Evolutionary conservation across 2,113 vertebrate genomes (phyloP), one percentile per base, ranked within the genome.

Genomic region (Psephotus haematonotus): DNA sequence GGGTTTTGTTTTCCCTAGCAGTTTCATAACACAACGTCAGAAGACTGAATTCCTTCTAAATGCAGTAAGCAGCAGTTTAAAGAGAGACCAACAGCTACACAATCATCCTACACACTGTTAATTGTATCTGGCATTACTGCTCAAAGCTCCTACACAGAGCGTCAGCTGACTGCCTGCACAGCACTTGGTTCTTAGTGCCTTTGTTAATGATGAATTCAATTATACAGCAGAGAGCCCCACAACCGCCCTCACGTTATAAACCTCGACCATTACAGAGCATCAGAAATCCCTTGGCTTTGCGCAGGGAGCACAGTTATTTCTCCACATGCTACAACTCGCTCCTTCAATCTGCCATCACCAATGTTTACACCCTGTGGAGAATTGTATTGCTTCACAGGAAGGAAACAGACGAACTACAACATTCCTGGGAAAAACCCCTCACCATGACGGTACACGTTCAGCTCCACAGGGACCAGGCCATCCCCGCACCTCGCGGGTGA

Each of bases 61-160:
- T 57, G 93, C 83, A 90, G 88, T 76, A 96, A 96, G 93, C 90
- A 84, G 86, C 82, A 90, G 83, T 96, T 65, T 97, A 94, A 90
- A 95, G 87, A 67, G 85, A 91, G 90, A 93, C 96, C 92, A 96
- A 92, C 86, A 55, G 92, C 92, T 83, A 96, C 95, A 97, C 90
- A 98, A 97, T 97, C 97, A 98, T 97, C 97, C 97, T 97, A 97
- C 94, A 97, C 92, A 91, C 95, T 97, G 95, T 97, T 97, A 97
- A 97, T 96, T 97, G 95, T 86, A 93, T 96, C 87, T 95, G 93
- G 90, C 92, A 95, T 97, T 95, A 95, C 10, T 96, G 90, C 85
- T 90, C 77, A 96, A 92, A 97, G 90, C 90, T 96, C 95, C 91
- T 96, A 97, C 94, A 94, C 78, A 95, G 93, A 94, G 76, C 4